These are phyloP conservation scores for Fragum fragum DNA, from an alignment of 2,888 invertebrate genomes.

Conservation along the genomic window DNA sequence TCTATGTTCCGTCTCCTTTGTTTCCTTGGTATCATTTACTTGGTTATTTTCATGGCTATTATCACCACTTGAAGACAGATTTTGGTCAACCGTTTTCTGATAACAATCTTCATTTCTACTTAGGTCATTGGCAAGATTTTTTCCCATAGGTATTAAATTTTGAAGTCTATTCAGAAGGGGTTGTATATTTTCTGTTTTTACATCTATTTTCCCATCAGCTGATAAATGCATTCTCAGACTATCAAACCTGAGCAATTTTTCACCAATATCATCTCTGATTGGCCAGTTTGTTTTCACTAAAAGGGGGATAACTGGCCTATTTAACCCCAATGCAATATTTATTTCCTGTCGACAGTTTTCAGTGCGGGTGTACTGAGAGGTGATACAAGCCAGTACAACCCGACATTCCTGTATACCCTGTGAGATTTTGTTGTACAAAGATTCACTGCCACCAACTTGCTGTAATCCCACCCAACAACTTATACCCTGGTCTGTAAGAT, in stretches of 20 bases:
- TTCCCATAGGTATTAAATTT: not conserved
- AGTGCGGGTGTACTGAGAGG: conserved; percentile 40
- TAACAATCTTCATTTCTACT: conserved; percentile 10
- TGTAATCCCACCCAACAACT: conserved; percentile 84
- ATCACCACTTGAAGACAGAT: not conserved
- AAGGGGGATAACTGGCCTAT: conserved; percentile 55
- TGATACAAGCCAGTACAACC: conserved; percentile 72
- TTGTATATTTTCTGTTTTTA: not conserved
- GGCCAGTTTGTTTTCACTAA: conserved; percentile 55
- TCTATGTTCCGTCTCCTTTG: not conserved
- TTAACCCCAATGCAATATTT: conserved; percentile 48
- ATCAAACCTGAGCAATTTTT: conserved; percentile 14
- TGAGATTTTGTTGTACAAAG: conserved; percentile 83
- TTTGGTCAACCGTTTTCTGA: conserved; percentile 19
- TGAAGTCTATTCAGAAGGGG: conserved; percentile 7
- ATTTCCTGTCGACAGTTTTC: conserved; percentile 56
- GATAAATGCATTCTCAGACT: not conserved
- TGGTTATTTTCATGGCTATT: not conserved
- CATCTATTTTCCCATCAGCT: conserved; percentile 11
- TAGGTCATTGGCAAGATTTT: not conserved
- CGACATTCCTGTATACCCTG: conserved; percentile 74
- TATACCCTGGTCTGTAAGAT: conserved; percentile 75
- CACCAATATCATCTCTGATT: conserved; percentile 38
- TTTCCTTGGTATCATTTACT: not conserved
- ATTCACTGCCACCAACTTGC: conserved; percentile 85